phyloP scores from a whole-genome alignment of 2,888 invertebrate species.

The Cryptosula pallasiana region DNA sequence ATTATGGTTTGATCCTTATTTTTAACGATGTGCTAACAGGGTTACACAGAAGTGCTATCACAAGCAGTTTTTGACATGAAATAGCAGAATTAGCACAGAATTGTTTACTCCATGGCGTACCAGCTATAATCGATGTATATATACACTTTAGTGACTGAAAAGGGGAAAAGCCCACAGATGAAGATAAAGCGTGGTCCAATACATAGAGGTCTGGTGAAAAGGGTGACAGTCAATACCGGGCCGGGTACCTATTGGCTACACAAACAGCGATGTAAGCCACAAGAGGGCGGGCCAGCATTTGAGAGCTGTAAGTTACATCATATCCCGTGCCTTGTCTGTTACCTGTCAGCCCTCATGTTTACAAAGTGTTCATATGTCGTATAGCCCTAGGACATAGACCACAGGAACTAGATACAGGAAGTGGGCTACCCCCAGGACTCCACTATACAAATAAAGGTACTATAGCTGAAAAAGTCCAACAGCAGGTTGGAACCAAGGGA shows the following conservation, averaged over 20 bases:
- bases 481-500: slow-evolving; percentile 2
- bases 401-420: not conserved
- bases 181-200: not conserved
- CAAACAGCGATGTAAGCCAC: not conserved
- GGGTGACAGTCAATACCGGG: not conserved
- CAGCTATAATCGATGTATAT: too few species aligned
- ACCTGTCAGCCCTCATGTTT: too few species aligned
- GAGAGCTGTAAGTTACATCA: not conserved
- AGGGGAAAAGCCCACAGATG: too few species aligned
- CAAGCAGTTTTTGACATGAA: too few species aligned
- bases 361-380: not conserved
- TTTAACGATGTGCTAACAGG: too few species aligned
- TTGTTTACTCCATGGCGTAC: too few species aligned
- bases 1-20: too few species aligned
- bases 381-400: not conserved
- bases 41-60: too few species aligned
- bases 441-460: not conserved
- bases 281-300: not conserved
- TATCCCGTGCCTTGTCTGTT: too few species aligned
- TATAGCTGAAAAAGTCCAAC: not conserved
- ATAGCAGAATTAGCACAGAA: too few species aligned
- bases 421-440: slow-evolving; percentile 6
- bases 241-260: slow-evolving; percentile 4
- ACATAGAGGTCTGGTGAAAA: not conserved
- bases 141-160: too few species aligned